Conservation (phyloP, 2,113 vertebrate species). For the Glaucidium brasilianum region DNA sequence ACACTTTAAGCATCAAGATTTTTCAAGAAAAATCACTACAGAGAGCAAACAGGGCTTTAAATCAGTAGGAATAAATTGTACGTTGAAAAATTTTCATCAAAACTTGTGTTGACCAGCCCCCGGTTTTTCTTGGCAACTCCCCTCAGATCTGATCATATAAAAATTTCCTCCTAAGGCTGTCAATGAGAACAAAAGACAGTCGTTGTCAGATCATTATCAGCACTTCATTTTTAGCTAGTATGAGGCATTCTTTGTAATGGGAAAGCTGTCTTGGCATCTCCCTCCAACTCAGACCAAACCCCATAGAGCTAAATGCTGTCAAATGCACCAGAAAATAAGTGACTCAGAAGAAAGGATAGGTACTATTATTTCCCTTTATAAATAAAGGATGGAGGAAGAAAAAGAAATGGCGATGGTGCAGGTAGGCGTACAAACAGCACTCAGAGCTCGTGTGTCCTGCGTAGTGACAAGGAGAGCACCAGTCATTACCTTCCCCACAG, state of each 20-base stretch:
- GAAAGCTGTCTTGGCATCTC: not conserved
- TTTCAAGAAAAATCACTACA: not conserved
- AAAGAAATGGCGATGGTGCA: not conserved
- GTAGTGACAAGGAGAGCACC: not conserved
- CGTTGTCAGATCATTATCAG: not conserved
- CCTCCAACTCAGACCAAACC: not conserved
- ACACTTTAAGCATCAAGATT: not conserved
- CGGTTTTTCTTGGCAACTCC: not conserved
- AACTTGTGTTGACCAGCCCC: not conserved
- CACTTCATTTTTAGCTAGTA: not conserved
- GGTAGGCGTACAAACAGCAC: not conserved
- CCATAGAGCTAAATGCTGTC: not conserved
- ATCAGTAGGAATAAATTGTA: not conserved
- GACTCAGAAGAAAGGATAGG: not conserved
- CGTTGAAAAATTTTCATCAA: not conserved
- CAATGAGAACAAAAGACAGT: not conserved
- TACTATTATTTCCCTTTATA: not conserved
- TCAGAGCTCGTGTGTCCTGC: not conserved
- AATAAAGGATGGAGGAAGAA: not conserved
- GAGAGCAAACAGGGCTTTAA: not conserved
- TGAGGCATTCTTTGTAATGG: not conserved
- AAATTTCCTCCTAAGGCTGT: not conserved
- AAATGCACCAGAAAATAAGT: not conserved
- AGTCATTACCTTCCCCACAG: not conserved
- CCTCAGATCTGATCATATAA: not conserved